phyloP scores from a whole-genome alignment of 23 tunicate species.

The Halocynthia roretzi region DNA sequence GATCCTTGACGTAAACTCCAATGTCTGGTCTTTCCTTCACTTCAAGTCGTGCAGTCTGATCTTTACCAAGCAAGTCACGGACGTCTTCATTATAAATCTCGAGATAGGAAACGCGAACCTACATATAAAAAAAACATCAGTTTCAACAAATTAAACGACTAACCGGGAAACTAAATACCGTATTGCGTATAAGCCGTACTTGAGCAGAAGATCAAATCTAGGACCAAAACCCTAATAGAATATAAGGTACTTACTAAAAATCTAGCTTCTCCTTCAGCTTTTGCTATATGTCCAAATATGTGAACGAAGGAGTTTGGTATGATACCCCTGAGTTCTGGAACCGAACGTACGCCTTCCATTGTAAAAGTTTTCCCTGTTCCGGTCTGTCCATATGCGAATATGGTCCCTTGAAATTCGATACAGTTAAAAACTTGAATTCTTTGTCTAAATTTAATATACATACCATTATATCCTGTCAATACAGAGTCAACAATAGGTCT shows the following conservation, averaged over 20 bases:
- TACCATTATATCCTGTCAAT: constrained; percentile 92
- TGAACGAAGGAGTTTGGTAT: constrained; percentile 99
- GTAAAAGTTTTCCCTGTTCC: constrained; percentile 99
- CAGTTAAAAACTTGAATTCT: not conserved
- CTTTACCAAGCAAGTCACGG: constrained; percentile 87
- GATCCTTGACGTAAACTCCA: constrained; percentile 93
- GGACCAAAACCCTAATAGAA: no score
- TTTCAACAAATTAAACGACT: no score
- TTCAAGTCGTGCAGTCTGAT: constrained; percentile 66
- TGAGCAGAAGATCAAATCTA: no score
- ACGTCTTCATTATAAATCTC: constrained; percentile 99
- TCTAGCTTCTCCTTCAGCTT: constrained; percentile 77
- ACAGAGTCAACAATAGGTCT: constrained; percentile 97
- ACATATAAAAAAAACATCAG: no score
- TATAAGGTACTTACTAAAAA: constrained; percentile 35
- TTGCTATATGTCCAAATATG: constrained; percentile 94
- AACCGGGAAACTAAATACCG: no score
- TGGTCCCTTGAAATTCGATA: constrained; percentile 40
- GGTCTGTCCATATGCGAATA: constrained; percentile 99
- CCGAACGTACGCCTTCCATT: constrained; percentile 90
- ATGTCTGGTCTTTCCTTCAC: constrained; percentile 94
- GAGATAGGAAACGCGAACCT: constrained; percentile 89
- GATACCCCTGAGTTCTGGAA: constrained; percentile 86
- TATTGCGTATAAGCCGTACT: no score
- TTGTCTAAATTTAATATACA: not conserved